phyloP scores from a whole-genome alignment of 2,797 vertebrate species.

The Intellagama lesueurii region DNA sequence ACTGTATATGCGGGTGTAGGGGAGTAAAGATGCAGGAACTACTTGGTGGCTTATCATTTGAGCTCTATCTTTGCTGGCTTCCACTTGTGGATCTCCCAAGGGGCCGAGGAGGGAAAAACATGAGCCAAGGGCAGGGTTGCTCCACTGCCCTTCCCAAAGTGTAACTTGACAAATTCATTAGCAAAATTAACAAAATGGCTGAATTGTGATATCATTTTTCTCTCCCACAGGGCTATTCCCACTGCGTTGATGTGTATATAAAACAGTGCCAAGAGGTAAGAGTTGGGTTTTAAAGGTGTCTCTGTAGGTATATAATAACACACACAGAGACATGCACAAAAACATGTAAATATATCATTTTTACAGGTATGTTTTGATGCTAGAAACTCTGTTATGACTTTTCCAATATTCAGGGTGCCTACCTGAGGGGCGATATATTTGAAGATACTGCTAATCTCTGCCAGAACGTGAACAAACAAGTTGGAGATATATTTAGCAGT shows the following conservation, averaged over 20 bases:
- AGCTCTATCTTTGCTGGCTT: not conserved
- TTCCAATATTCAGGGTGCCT: constrained; percentile 86
- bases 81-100: not conserved
- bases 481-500: constrained; percentile 96
- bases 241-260: constrained; percentile 99
- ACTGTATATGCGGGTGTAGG: too few species aligned
- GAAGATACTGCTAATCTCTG: constrained; percentile 95
- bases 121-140: not conserved
- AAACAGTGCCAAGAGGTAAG: constrained; percentile 98
- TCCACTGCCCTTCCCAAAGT: not conserved
- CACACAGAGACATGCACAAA: not conserved
- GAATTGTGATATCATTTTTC: constrained; percentile 55
- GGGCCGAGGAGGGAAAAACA: not conserved
- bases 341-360: not conserved
- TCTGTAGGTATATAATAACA: not conserved
- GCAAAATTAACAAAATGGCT: constrained; percentile 26
- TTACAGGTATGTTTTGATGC: not conserved
- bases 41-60: too few species aligned
- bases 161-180: not conserved
- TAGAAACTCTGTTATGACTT: constrained; percentile 46
- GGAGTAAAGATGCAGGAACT: too few species aligned
- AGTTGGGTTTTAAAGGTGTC: not conserved
- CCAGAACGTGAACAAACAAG: constrained; percentile 95
- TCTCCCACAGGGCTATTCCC: constrained; percentile 91
- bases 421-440: constrained; percentile 91